A percentile compares a stretch with the other conserved stretches of the same genome.
phyloP scores from a whole-genome alignment of 2,113 vertebrate genomes.

The Alligator mississippiensis region DNA sequence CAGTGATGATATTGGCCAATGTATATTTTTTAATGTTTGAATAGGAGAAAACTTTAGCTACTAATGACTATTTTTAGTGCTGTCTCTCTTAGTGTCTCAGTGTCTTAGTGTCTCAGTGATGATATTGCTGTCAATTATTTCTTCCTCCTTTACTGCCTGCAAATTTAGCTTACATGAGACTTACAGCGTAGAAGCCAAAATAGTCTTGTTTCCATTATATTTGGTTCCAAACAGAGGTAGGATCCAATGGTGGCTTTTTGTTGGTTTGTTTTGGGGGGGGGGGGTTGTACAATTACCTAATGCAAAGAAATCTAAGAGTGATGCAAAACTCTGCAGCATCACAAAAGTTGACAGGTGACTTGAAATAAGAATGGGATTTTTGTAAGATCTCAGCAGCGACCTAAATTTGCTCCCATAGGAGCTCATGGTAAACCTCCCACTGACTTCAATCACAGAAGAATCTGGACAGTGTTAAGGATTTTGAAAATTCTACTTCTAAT shows the following conservation, averaged over 20 bases:
- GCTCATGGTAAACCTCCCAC: not conserved
- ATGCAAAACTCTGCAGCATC: no score
- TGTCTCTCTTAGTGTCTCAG: fast-evolving
- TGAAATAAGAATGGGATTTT: not conserved
- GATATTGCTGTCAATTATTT: fast-evolving
- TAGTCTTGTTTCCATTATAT: not conserved
- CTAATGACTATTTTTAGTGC: not conserved
- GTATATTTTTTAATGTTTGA: not conserved
- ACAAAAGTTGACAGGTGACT: not conserved
- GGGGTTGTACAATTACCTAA: no score
- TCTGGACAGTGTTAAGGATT: fast-evolving
- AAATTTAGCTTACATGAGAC: not conserved
- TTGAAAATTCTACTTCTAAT: fast-evolving
- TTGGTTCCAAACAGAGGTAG: not conserved
- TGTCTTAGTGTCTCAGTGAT: no score
- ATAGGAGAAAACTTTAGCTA: not conserved
- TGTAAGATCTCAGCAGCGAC: not conserved
- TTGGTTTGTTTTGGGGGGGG: not conserved
- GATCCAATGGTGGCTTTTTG: not conserved
- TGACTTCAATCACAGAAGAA: not conserved
- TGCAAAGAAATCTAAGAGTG: no score
- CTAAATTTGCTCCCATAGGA: no score
- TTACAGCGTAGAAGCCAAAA: not conserved
- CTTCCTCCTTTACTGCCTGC: not conserved
- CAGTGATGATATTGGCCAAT: not conserved